A percentile compares a stretch with the other conserved stretches of the same genome.
Conservation (phyloP, 1,140 invertebrate genomes). For the Asbolus verrucosus region DNA sequence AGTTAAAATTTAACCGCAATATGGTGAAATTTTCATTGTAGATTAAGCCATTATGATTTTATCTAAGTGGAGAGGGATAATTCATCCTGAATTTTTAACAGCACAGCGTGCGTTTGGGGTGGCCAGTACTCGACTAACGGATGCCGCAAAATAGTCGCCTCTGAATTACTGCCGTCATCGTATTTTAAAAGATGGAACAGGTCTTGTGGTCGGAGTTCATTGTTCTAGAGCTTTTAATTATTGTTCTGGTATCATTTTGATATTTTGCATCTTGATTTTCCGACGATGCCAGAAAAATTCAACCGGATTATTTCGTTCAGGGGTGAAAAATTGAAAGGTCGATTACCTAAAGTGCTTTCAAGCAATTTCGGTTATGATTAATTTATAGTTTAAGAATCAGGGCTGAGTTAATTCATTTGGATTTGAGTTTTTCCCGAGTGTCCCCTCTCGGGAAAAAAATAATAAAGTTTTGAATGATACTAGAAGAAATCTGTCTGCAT, state of each 20-base stretch:
- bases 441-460: neutral
- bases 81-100: conserved; percentile 33
- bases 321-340: no score
- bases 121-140: neutral
- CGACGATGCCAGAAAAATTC: no score
- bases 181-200: conserved; percentile 21
- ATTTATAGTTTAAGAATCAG: no score
- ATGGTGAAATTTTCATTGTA: conserved; percentile 31
- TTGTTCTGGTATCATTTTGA: no score
- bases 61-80: conserved; percentile 30
- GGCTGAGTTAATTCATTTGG: no score
- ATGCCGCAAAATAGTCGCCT: conserved; percentile 24
- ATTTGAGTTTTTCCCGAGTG: no score
- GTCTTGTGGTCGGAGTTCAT: conserved; percentile 7
- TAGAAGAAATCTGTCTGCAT: conserved; percentile 6
- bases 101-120: neutral
- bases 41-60: conserved; percentile 36
- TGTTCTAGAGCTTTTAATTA: neutral
- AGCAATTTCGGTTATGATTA: no score
- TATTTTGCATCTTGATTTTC: no score
- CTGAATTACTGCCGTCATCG: conserved; percentile 24
- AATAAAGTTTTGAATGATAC: conserved; percentile 6
- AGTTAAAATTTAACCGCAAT: neutral
- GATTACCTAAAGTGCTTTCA: no score
- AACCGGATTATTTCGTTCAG: no score